Base-by-base conservation (phyloP, 2,113 vertebrate genomes). In the Paraplagusia blochii region DNA sequence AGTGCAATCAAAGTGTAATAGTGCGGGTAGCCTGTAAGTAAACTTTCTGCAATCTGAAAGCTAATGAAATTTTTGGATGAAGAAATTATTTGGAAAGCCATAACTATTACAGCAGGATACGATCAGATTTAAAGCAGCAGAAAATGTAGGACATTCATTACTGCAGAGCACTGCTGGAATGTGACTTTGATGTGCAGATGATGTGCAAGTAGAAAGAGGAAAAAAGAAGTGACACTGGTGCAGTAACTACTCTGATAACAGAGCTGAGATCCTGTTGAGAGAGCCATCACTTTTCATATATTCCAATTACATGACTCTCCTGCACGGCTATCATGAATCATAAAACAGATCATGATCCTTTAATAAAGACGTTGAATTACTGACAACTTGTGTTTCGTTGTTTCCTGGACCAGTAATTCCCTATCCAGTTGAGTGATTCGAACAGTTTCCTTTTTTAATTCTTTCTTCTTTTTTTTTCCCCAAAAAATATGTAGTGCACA, bases 271-370 rank as follows among this genome's bases (percentile, higher is more conserved):
- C 68, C 66, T 79, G 72, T 62, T 68, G 55, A 62, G 73, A 63
- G 72, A 77, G 59, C 72, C 61, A 55, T 71, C 64, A 29, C 73
- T 77, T 80, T 83, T 66, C 76, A 69, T 77, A 78, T 59, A 77
- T 66, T 73, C 82, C 76, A 85, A 87, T 86, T 87, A 87, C 79
- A 85, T n/a, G 72, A 75, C 70, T 85, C 71, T 74, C 72, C 76
- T 68, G 68, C 78, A 49, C 58, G 69, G 84, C 71, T 72, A 67
- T 80, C 87, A 86, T 88, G 72, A 88, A 88, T 87, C 81, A 88
- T 88, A 79, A 72, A 87, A 67, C 63, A 83, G 65, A 85, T 84
- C 87, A 80, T 80, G 68, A 76, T 84, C 81, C 70, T 82, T 84
- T 86, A 84, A 88, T 85, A 80, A 74, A 80, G 59, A 80, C 65